Percentiles rank a stretch among this genome's conserved stretches.
These are phyloP conservation scores for Tokudaia tokunoshimensis DNA, from an alignment of 2,797 vertebrate genomes.

Conservation along the genomic window DNA sequence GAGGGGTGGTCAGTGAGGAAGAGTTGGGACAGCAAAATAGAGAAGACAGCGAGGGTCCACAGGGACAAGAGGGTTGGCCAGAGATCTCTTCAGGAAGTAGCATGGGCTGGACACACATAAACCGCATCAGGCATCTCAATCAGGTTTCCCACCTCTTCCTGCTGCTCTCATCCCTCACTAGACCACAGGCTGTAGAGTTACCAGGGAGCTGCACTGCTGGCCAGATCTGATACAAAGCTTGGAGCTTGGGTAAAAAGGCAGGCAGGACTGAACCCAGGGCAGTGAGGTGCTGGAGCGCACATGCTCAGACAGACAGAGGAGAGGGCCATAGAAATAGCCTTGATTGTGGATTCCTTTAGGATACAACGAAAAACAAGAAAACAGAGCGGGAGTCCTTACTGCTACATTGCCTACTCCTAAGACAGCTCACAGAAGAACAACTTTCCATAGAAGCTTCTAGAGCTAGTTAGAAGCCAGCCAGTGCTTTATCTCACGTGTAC, in stretches of 20 bases:
- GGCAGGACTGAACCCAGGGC: not conserved
- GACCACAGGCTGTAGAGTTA: accelerated
- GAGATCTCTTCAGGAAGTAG: not conserved
- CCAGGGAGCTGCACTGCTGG: too few relatives aligned
- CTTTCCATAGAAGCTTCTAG: not conserved
- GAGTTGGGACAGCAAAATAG: not conserved
- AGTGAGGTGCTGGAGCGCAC: not conserved
- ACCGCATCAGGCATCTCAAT: accelerated
- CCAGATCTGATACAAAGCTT: not conserved
- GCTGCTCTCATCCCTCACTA: accelerated
- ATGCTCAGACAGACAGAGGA: not conserved
- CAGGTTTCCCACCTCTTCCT: not conserved
- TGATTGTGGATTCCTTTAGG: not conserved
- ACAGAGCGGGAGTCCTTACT: not conserved
- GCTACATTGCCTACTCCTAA: not conserved
- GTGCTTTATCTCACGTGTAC: not conserved
- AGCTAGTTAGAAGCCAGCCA: not conserved
- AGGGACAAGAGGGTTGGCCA: accelerated
- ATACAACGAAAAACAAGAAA: not conserved
- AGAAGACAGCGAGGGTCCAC: not conserved
- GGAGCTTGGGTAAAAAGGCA: not conserved
- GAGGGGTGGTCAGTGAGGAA: not conserved
- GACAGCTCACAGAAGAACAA: not conserved
- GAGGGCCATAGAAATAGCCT: not conserved
- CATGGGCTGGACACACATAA: accelerated